Evolutionary conservation across 1,140 invertebrate genomes (phyloP).

Genomic region (Metopolophium dirhodum): DNA sequence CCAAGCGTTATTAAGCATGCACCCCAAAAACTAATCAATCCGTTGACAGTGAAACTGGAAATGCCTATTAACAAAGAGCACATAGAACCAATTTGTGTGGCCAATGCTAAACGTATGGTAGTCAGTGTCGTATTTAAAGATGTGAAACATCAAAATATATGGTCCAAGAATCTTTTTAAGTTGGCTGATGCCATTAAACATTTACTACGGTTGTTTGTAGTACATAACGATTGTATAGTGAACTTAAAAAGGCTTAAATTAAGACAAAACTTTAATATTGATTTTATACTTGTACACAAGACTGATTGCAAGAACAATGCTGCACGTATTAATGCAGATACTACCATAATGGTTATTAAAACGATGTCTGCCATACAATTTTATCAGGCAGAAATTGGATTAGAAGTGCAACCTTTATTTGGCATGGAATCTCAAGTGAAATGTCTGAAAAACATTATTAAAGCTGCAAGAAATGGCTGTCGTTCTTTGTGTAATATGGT

Average conservation of each 20-base stretch:
- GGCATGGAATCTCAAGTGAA: slow-evolving; percentile 1
- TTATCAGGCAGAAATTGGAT: slow-evolving; percentile 41
- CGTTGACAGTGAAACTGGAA: background rate
- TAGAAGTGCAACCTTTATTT: slow-evolving; percentile 26
- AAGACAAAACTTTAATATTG: slow-evolving; percentile 42
- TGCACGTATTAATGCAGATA: slow-evolving; percentile 3
- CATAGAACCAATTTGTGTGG: slow-evolving; percentile 12
- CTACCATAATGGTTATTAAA: slow-evolving; percentile 24
- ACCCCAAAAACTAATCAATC: slow-evolving; percentile 22
- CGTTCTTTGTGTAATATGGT: slow-evolving; percentile 26
- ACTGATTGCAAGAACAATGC: slow-evolving; percentile 49
- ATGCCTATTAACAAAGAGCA: background rate
- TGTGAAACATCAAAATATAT: slow-evolving; percentile 29
- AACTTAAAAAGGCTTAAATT: slow-evolving; percentile 22
- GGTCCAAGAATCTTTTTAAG: slow-evolving; percentile 16
- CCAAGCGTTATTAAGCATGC: background rate
- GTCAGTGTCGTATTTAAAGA: slow-evolving; percentile 49
- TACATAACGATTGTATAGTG: slow-evolving; percentile 35
- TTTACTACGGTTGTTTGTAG: slow-evolving; percentile 26
- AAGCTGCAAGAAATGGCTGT: slow-evolving; percentile 23
- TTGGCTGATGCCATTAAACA: background rate
- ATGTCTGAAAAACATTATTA: slow-evolving; percentile 33
- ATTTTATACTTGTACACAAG: slow-evolving; percentile 25
- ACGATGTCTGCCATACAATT: slow-evolving; percentile 29
- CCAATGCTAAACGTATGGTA: background rate